A percentile compares a stretch with the other conserved stretches of the same genome.
Conservation (phyloP, 2,797 vertebrate genomes). For the Amazona finschi region DNA sequence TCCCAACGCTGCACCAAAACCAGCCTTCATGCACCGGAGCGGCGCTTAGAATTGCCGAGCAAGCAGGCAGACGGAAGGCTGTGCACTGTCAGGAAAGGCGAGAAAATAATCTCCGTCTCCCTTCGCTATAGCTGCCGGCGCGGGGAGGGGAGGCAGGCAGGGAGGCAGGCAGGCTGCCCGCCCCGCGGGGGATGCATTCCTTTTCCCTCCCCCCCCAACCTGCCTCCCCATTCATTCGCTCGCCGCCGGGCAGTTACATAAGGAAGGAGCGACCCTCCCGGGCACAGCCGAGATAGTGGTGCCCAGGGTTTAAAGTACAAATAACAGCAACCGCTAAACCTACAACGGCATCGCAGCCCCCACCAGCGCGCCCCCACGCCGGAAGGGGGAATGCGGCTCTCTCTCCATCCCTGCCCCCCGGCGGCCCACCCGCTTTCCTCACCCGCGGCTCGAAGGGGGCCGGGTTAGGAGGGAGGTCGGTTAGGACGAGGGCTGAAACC, state of each 20-base stretch:
- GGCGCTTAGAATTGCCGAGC: background rate
- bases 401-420: background rate
- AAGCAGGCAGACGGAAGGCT: background rate
- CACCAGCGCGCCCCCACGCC: background rate
- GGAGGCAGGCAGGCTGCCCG: background rate
- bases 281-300: background rate
- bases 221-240: constrained; percentile 35
- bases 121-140: background rate
- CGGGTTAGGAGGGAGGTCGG: background rate
- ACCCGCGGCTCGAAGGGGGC: background rate
- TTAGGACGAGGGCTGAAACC: background rate
- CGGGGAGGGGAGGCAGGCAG: background rate
- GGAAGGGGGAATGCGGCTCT: background rate
- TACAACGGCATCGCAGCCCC: background rate
- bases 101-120: background rate
- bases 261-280: background rate
- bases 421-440: background rate
- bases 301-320: background rate
- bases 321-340: background rate
- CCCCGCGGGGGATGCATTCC: background rate
- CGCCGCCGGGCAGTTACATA: background rate
- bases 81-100: background rate
- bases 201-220: background rate
- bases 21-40: background rate
- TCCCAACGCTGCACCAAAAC: background rate